phyloP scores from a whole-genome alignment of 2,113 vertebrate genomes.

The Microtus montanus region DNA sequence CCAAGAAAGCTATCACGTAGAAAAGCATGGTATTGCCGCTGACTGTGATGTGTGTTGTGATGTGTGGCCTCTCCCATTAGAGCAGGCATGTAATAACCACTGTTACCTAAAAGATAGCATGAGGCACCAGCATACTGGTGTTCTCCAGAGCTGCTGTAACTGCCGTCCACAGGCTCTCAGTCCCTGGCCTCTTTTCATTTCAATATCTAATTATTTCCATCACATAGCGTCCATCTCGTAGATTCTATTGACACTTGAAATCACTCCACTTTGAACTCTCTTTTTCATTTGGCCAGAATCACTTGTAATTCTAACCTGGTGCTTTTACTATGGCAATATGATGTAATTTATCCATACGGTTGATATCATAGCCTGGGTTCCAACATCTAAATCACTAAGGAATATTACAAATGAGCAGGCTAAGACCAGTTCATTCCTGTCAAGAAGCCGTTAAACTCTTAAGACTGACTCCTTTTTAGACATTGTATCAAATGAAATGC shows the following conservation, averaged over 20 bases:
- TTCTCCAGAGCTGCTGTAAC: background rate
- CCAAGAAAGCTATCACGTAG: background rate
- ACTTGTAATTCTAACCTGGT: constrained; percentile 45
- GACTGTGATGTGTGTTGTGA: background rate
- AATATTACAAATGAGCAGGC: constrained; percentile 44
- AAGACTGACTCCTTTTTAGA: constrained; percentile 12
- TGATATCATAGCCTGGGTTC: background rate
- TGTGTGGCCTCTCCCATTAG: background rate
- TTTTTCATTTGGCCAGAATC: constrained; percentile 43
- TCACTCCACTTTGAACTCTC: constrained; percentile 42
- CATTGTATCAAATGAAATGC: background rate
- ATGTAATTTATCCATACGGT: background rate
- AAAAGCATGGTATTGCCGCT: background rate
- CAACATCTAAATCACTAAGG: constrained; percentile 17
- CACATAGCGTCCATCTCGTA: background rate
- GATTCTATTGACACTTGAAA: constrained; percentile 1
- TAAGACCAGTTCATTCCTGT: constrained; percentile 13
- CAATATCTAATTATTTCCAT: constrained; percentile 30
- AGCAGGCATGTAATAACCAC: background rate
- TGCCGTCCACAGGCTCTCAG: background rate
- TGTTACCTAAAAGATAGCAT: background rate
- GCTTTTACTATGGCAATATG: background rate
- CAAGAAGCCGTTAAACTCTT: background rate
- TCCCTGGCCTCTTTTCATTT: background rate
- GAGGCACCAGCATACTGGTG: background rate